Conservation (phyloP, 2,888 invertebrate genomes). For the Callosobruchus maculatus region DNA sequence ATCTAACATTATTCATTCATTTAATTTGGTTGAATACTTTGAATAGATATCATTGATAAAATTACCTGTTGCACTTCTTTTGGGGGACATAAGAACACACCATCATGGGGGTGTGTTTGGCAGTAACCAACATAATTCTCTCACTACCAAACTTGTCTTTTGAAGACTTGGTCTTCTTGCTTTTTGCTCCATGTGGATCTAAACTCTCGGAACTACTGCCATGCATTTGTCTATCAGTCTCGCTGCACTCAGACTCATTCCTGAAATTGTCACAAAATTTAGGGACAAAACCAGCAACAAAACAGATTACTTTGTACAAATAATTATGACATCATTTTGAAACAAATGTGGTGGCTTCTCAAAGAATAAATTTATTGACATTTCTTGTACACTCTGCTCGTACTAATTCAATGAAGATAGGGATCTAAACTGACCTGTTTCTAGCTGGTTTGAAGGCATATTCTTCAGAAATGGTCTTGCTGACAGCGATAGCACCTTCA, state of each 20-base stretch:
- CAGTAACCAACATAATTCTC: constrained; percentile 76
- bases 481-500: constrained; percentile 65
- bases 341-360: too few species aligned
- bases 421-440: constrained; percentile 54
- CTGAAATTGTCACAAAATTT: not conserved
- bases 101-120: constrained; percentile 75
- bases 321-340: too few species aligned
- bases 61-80: constrained; percentile 46
- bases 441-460: constrained; percentile 45
- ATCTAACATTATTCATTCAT: too few species aligned
- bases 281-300: too few species aligned
- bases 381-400: too few species aligned
- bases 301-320: too few species aligned
- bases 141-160: constrained; percentile 65
- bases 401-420: too few species aligned
- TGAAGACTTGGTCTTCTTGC: constrained; percentile 55
- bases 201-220: constrained; percentile 80
- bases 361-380: too few species aligned
- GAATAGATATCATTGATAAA: not conserved
- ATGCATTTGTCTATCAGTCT: constrained; percentile 58
- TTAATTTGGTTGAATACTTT: too few species aligned
- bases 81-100: constrained; percentile 87
- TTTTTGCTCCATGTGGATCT: constrained; percentile 24
- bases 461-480: constrained; percentile 51
- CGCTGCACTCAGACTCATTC: not conserved